Evolutionary conservation across 2,113 vertebrate genomes (phyloP).

Genomic region (Benitochromis conjunctus): DNA sequence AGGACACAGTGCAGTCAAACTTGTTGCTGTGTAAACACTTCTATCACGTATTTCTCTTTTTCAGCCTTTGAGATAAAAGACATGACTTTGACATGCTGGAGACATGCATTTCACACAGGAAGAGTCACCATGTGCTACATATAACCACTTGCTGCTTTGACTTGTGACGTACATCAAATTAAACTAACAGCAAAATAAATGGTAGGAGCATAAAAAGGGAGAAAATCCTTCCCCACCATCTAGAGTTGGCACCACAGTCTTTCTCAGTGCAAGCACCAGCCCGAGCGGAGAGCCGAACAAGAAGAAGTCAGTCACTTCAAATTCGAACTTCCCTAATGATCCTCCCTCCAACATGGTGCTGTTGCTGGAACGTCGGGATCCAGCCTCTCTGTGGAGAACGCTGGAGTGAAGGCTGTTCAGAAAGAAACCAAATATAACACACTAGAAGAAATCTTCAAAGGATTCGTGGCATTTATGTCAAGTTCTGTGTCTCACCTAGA

Average conservation of each 20-base stretch:
- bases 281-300: slow-evolving; percentile 93
- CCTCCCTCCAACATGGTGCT: slow-evolving; percentile 87
- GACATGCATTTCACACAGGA: not conserved
- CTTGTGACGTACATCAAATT: not conserved
- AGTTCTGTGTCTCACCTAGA: slow-evolving; percentile 81
- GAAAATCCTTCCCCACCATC: slow-evolving; percentile 74
- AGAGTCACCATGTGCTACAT: not conserved
- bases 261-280: slow-evolving; percentile 93
- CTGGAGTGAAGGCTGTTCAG: slow-evolving; percentile 86
- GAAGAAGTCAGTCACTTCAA: slow-evolving; percentile 95
- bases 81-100: not conserved
- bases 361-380: slow-evolving; percentile 86
- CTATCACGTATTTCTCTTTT: not conserved
- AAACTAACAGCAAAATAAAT: not conserved
- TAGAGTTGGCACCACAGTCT: slow-evolving; percentile 86
- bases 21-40: not conserved
- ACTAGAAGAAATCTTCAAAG: not conserved
- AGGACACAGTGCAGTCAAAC: not conserved
- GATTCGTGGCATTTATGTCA: not conserved
- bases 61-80: not conserved
- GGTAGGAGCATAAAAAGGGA: not conserved
- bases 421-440: not conserved
- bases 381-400: slow-evolving; percentile 81
- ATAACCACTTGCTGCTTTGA: not conserved
- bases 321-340: slow-evolving; percentile 84